Evolutionary conservation across 2,113 vertebrate species (phyloP).

Genomic region (Lophura nycthemera): DNA sequence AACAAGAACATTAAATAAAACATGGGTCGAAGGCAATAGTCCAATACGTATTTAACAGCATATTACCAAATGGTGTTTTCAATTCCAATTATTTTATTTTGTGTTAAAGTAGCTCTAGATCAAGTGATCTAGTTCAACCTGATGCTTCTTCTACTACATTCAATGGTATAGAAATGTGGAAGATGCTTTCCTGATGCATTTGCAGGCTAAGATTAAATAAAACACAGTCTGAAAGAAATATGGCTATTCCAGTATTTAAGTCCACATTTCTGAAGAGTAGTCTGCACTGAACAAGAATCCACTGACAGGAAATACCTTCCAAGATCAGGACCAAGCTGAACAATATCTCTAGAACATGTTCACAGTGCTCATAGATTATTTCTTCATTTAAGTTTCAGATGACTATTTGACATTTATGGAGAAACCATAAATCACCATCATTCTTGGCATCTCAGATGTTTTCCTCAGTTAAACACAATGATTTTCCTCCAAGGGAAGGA

Average conservation of each 20-base stretch:
- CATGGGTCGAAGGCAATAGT: not conserved
- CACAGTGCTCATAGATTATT: not conserved
- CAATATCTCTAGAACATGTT: slow-evolving; percentile 13
- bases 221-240: not conserved
- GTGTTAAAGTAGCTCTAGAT: not conserved
- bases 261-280: not conserved
- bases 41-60: slow-evolving; percentile 28
- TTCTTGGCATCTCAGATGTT: slow-evolving; percentile 31
- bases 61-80: slow-evolving; percentile 28
- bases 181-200: not conserved
- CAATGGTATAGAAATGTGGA: not conserved
- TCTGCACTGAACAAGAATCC: not conserved
- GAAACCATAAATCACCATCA: slow-evolving; percentile 23
- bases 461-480: slow-evolving; percentile 10
- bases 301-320: not conserved
- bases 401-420: slow-evolving; percentile 20
- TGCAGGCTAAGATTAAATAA: not conserved
- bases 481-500: slow-evolving; percentile 17
- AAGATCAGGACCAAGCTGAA: not conserved
- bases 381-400: slow-evolving; percentile 30
- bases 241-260: not conserved
- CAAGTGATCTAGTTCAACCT: not conserved
- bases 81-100: not conserved
- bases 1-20: slow-evolving; percentile 15
- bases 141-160: not conserved